Evolutionary conservation across 2,888 invertebrate species (phyloP).

Genomic region (Schizaphis graminum): DNA sequence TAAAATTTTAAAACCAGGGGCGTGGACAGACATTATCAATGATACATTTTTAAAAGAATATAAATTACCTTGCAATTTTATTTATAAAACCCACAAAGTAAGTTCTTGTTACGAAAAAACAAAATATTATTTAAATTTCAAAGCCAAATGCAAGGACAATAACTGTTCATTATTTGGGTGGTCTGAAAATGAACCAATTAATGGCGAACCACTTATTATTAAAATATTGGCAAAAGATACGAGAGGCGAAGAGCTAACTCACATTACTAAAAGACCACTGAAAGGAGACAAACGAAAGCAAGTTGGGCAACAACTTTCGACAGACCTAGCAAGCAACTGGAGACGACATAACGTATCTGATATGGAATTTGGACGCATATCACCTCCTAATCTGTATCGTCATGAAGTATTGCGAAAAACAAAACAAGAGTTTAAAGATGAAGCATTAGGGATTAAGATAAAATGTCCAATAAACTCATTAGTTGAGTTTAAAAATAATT

Average conservation of each 20-base stretch:
- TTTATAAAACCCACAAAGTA: not conserved
- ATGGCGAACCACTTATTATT: not conserved
- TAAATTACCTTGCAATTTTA: not conserved
- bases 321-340: not conserved
- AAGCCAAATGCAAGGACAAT: not conserved
- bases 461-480: not conserved
- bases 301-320: not conserved
- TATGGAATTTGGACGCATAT: not conserved
- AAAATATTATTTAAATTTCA: not conserved
- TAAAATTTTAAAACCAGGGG: not conserved
- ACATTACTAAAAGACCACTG: not conserved
- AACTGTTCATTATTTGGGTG: not conserved
- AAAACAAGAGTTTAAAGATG: not conserved
- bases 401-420: not conserved
- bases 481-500: slow-evolving; percentile 19
- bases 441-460: not conserved
- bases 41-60: not conserved
- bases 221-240: not conserved
- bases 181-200: slow-evolving; percentile 3
- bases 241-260: not conserved
- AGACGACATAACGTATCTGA: not conserved
- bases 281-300: not conserved
- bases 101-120: not conserved
- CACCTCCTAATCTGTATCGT: not conserved
- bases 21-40: not conserved